phyloP scores from a whole-genome alignment of 64 coral and sea anemone species.

The Anthopleura sola region DNA sequence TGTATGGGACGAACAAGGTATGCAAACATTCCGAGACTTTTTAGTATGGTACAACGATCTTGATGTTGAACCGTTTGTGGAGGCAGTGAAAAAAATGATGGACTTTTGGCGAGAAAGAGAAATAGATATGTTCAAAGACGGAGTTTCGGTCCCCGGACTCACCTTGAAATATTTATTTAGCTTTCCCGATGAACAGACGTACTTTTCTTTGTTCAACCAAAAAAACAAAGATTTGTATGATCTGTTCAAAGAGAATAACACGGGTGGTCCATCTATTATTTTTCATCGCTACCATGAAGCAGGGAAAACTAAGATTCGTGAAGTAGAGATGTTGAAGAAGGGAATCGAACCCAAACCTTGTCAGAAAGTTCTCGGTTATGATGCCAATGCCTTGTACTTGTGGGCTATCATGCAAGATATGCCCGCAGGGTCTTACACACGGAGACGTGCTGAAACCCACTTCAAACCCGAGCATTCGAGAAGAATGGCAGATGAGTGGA shows the following conservation, averaged over 20 bases:
- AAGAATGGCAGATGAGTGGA: conserved; percentile 7
- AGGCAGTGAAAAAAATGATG: not conserved
- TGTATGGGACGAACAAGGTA: not conserved
- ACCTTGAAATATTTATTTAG: conserved; percentile 17
- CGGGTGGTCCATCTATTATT: not conserved
- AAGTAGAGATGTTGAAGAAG: not conserved
- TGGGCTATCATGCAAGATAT: conserved; percentile 25
- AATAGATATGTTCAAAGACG: not conserved
- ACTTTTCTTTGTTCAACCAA: conserved; percentile 24
- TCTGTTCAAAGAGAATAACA: conserved; percentile 20
- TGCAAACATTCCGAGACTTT: conserved; percentile 20
- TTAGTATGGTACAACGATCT: conserved; percentile 16
- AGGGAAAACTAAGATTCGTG: not conserved
- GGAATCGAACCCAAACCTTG: not conserved
- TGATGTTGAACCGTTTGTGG: conserved; percentile 11
- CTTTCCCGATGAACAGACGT: conserved; percentile 1
- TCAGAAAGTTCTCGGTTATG: not conserved
- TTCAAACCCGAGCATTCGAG: not conserved
- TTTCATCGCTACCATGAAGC: not conserved
- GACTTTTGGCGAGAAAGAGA: too few relatives aligned
- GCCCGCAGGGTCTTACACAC: conserved; percentile 9
- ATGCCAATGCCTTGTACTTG: not conserved
- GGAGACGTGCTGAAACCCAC: not conserved
- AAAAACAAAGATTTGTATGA: not conserved
- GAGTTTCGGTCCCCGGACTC: not conserved